These are phyloP conservation scores for Theropithecus gelada DNA, from an alignment of 2,113 vertebrate genomes.

Conservation along the genomic window DNA sequence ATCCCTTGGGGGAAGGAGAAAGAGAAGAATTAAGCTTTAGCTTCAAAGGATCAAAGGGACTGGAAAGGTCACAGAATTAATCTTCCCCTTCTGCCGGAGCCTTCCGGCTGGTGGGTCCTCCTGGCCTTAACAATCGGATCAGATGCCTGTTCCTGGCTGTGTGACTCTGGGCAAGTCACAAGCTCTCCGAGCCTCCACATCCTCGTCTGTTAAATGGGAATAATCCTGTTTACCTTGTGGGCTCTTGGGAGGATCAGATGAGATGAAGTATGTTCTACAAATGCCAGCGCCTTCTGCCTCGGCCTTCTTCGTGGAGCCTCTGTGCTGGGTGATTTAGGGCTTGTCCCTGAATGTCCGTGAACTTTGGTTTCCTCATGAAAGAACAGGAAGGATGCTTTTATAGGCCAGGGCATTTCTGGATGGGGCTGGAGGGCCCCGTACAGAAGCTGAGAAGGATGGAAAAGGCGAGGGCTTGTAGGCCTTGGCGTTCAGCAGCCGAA, in stretches of 20 bases:
- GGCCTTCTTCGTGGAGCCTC: not conserved
- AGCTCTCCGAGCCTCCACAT: not conserved
- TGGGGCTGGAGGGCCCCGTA: not conserved
- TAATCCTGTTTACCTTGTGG: not conserved
- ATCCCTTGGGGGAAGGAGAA: not conserved
- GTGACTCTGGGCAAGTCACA: not conserved
- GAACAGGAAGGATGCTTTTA: not conserved
- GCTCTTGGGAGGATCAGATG: not conserved
- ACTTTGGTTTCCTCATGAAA: not conserved
- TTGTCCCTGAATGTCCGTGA: too few species aligned
- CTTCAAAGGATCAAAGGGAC: constrained; percentile 1
- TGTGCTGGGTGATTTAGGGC: not conserved
- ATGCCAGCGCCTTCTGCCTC: not conserved
- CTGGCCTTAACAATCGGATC: not conserved
- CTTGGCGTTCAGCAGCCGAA: not conserved
- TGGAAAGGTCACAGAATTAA: constrained; percentile 1
- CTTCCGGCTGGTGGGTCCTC: not conserved
- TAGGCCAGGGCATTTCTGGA: not conserved
- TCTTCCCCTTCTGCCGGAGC: not conserved
- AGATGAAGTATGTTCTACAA: fast-evolving
- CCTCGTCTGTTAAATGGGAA: not conserved
- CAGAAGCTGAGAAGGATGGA: not conserved
- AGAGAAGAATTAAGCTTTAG: not conserved
- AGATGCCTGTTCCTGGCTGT: not conserved
- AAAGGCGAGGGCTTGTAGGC: too few species aligned